Conservation (phyloP, 2,113 vertebrate genomes). For the Petroica traversi region DNA sequence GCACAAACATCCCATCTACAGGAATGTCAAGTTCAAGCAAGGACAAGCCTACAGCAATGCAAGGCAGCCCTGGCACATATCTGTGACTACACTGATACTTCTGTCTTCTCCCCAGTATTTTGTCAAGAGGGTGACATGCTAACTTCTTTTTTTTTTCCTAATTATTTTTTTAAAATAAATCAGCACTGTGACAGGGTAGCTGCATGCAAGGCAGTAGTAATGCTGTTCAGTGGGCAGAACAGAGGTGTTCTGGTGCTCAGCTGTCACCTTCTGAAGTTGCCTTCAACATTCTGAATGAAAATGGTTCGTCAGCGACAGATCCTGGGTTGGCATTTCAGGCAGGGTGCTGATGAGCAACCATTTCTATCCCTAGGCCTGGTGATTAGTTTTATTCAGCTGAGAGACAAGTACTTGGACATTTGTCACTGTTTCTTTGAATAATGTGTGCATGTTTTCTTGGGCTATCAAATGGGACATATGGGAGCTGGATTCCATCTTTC, state of each 20-base stretch:
- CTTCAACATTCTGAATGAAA: background rate
- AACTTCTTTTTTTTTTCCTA: background rate
- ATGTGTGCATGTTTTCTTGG: background rate
- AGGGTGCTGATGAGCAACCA: background rate
- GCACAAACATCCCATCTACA: background rate
- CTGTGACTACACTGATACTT: background rate
- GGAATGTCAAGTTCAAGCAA: background rate
- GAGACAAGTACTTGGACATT: background rate
- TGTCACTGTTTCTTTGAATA: conserved; percentile 14
- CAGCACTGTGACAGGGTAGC: background rate
- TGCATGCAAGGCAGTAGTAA: background rate
- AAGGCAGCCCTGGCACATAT: background rate
- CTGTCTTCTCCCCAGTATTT: background rate
- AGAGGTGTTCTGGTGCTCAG: background rate
- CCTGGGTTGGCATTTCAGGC: background rate
- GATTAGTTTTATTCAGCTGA: background rate
- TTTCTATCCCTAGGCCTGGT: background rate
- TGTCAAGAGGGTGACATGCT: background rate
- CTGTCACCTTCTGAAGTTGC: background rate
- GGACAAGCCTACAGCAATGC: background rate
- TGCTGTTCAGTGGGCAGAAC: background rate
- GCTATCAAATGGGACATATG: conserved; percentile 19
- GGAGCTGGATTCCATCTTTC: conserved; percentile 1
- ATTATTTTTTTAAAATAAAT: background rate
- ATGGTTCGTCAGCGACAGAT: background rate